Base-by-base conservation (phyloP, 2,888 invertebrate species). In the Boloria euphrosyne region DNA sequence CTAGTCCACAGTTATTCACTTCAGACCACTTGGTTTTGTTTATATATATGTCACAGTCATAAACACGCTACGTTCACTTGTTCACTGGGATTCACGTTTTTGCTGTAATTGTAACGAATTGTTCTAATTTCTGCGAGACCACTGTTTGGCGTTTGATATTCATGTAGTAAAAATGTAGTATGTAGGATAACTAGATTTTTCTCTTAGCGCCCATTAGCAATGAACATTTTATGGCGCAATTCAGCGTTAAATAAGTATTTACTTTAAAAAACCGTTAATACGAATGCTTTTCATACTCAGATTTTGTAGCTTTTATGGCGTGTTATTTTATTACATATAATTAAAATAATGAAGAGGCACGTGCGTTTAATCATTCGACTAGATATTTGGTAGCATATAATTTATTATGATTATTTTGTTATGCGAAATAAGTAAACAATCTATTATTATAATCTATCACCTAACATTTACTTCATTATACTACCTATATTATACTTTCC, bases 1-100 rank as follows among this genome's bases (percentile, higher is more conserved):
- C 18, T 44, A 10, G 55, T 55, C 17, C 44, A 70, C 69, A 71
- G 72, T 74, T 70, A 74, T 73, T 76, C 74, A 76, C 74, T 70
- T 55, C 58, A 31, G 72, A 67, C 66, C 60, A 59, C 50, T 59
- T 58, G 66, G 69, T 74, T 69, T 71, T 22, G 22, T 22, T 68
- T 64, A 62, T 72, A 71, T 71, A 74, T 72, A 69, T 72, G 74
- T 66, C 66, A 62, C 75, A 75, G 68, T 69, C 71, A 60, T 75
- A 75, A 74, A 74, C 73, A 72, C 22, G 22, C 63, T 66, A 81
- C 79, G 74, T 85, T 86, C 77, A 83, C 83, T 78, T 76, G 80
- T 78, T 73, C 68, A 74, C 76, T 75, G 78, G 71, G 43, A 59
- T 64, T 64, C 58, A 57, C 55, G 59, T 66, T 66, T 68, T 57